Percentiles rank a stretch among this genome's conserved stretches.
These are phyloP conservation scores for Labeo rohita DNA, from an alignment of 2,113 vertebrate genomes.

Conservation along the genomic window DNA sequence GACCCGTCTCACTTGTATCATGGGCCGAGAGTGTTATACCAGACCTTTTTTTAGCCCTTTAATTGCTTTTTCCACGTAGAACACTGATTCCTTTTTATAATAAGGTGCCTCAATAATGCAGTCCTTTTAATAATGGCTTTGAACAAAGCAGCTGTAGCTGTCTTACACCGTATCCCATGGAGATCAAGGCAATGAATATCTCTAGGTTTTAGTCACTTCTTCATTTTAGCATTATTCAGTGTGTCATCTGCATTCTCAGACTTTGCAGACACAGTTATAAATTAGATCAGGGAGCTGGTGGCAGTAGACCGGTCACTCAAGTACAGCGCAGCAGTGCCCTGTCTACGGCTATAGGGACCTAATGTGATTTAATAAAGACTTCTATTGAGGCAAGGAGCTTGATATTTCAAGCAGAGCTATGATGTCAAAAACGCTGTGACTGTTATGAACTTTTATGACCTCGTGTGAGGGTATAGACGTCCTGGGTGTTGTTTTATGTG, in stretches of 20 bases:
- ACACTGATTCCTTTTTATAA: neutral
- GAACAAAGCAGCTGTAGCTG: neutral
- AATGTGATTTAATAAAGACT: conserved; percentile 60
- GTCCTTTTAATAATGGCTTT: neutral
- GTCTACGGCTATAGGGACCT: conserved; percentile 45
- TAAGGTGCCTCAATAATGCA: neutral
- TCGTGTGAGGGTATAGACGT: conserved; percentile 1
- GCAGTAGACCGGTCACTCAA: conserved; percentile 47
- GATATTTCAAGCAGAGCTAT: conserved; percentile 49
- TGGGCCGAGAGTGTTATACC: neutral
- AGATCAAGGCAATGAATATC: conserved; percentile 43
- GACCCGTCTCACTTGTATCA: conserved; percentile 34
- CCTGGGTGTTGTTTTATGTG: conserved; percentile 53
- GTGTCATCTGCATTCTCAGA: conserved; percentile 52
- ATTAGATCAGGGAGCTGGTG: conserved; percentile 56
- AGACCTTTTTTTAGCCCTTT: conserved; percentile 14
- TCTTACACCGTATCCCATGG: conserved; percentile 21
- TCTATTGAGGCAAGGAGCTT: conserved; percentile 44
- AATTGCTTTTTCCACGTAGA: neutral
- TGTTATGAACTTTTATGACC: conserved; percentile 60
- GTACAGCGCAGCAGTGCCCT: conserved; percentile 47
- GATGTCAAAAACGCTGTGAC: conserved; percentile 41
- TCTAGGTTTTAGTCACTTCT: conserved; percentile 37
- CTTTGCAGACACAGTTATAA: conserved; percentile 51
- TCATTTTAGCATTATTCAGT: conserved; percentile 40